These are phyloP conservation scores for Cotesia chilonis DNA, from an alignment of 1,140 invertebrate species.

Conservation along the genomic window DNA sequence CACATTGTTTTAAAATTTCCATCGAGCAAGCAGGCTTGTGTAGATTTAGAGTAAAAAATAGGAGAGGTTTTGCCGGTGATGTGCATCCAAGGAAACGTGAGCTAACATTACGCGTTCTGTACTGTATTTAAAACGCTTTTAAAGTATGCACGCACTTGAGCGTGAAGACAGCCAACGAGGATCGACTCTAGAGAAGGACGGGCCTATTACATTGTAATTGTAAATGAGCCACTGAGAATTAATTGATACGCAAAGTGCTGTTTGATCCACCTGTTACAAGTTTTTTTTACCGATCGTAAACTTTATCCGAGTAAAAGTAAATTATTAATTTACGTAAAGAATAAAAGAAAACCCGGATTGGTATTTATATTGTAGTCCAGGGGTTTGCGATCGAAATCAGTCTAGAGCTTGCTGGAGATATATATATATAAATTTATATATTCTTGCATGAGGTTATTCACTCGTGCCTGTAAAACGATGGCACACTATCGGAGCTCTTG, in stretches of 20 bases:
- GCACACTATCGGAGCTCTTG: neutral
- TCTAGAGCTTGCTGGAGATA: too few relatives aligned
- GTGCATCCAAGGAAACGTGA: neutral
- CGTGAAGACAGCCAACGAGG: constrained; percentile 26
- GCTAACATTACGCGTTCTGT: constrained; percentile 3
- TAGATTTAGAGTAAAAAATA: too few relatives aligned
- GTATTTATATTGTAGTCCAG: too few relatives aligned
- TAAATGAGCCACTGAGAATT: constrained; percentile 2
- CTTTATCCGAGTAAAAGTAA: too few relatives aligned
- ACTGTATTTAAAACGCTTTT: constrained; percentile 16
- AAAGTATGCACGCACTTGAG: constrained; percentile 24
- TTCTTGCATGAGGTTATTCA: neutral
- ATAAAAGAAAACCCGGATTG: too few relatives aligned
- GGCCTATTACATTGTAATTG: neutral
- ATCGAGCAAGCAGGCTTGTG: too few relatives aligned
- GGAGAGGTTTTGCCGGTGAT: neutral
- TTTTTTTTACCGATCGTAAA: too few relatives aligned
- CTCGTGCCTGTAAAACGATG: constrained; percentile 13
- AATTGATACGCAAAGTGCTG: neutral
- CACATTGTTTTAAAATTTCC: too few relatives aligned
- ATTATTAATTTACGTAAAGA: too few relatives aligned
- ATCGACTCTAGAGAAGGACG: neutral
- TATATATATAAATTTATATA: too few relatives aligned
- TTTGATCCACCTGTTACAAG: too few relatives aligned
- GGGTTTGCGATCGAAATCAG: too few relatives aligned